Conservation (phyloP, 2,113 vertebrate genomes). For the Pteronura brasiliensis region DNA sequence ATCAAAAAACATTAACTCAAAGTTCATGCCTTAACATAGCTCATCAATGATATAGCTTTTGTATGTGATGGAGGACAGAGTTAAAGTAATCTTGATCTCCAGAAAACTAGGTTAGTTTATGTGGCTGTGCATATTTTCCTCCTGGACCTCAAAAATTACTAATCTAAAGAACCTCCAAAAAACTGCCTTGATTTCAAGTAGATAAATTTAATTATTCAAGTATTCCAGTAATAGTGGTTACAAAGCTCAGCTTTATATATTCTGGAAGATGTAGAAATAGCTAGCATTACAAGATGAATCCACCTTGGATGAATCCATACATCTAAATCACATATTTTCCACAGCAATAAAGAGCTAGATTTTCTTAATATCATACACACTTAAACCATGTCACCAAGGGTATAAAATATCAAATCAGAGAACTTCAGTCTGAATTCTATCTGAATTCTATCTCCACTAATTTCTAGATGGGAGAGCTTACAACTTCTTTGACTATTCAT, state of each 20-base stretch:
- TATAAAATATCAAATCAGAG: background rate
- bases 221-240: background rate
- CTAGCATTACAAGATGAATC: background rate
- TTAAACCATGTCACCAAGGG: background rate
- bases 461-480: background rate
- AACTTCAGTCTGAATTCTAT: conserved; percentile 16
- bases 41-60: background rate
- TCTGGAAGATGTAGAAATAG: background rate
- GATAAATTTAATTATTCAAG: background rate
- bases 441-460: background rate
- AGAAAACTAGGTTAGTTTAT: background rate
- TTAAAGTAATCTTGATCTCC: background rate
- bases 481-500: background rate
- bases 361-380: background rate
- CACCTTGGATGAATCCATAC: background rate
- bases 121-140: background rate
- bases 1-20: conserved; percentile 1
- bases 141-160: background rate
- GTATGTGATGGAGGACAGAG: background rate
- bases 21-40: background rate
- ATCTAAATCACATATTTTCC: conserved; percentile 24
- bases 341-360: background rate
- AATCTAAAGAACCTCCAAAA: background rate
- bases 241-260: background rate
- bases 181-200: background rate